These are phyloP conservation scores for Acrossocheilus wenchowensis DNA, from an alignment of 2,797 vertebrate species.

Conservation along the genomic window DNA sequence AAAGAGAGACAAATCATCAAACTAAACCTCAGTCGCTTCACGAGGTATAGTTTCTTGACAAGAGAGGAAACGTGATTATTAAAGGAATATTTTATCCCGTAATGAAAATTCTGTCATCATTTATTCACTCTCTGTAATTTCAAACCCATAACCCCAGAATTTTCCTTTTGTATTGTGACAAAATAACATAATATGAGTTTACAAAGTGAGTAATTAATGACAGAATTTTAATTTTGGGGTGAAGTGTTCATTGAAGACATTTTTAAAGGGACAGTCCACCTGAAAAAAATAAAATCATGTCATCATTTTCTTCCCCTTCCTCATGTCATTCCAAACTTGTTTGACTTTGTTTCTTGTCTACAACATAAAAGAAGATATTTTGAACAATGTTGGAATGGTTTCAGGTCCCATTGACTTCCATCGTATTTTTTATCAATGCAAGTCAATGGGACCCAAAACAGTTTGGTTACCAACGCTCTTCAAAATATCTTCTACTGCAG, in stretches of 20 bases:
- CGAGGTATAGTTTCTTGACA: conserved; percentile 2
- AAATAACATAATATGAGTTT: not conserved
- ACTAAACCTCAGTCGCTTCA: conserved; percentile 18
- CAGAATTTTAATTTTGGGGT: not conserved
- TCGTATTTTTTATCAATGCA: not conserved
- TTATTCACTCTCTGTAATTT: not conserved
- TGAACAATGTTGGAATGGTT: not conserved
- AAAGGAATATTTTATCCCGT: not conserved
- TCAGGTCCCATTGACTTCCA: not conserved
- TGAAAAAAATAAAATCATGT: not conserved
- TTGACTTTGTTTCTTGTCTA: not conserved
- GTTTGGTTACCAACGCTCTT: not conserved
- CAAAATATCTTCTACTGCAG: not conserved
- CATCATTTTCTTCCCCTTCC: not conserved
- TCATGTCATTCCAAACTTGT: not conserved
- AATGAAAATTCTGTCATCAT: conserved; percentile 12
- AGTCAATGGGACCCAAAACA: not conserved
- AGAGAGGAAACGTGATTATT: not conserved
- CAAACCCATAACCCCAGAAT: not conserved
- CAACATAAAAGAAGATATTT: not conserved
- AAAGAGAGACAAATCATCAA: conserved; percentile 18
- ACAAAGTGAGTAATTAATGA: not conserved
- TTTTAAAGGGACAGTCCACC: not conserved
- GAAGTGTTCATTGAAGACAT: not conserved
- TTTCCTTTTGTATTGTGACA: not conserved